Evolutionary conservation across 1,140 invertebrate species (phyloP), one percentile per base, ranked within the genome.

Genomic region (Lerema accius): DNA sequence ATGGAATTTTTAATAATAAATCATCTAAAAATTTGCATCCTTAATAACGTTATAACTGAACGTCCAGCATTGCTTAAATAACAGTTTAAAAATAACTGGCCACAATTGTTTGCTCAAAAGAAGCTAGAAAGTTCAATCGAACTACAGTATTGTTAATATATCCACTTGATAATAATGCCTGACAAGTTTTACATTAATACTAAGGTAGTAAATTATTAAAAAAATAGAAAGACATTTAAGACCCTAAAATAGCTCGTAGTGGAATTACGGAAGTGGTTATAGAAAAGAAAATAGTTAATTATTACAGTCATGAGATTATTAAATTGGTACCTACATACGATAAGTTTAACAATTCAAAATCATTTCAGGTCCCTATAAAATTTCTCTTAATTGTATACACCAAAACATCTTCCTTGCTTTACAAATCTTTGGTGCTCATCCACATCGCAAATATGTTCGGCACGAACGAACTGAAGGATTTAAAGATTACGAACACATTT

Each of bases 351-450:
- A 85, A 82, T 82, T 86, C 80, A 83, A 83, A 84, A 82, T 85
- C 73, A 82, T 84, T 89, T 87, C 84, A 87, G 86, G 84, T 87
- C 86, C 86, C 84, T 84, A 84, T 81, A 86, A 37, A 37, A 87
- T 86, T 89, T 86, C 75, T 83, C 84, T 88, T 89, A 89, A 83
- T 83, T 86, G 82, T 89, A 82, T 74, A 84, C 85, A 84, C 86
- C 84, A 88, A 87, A 86, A 89, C 76, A 77, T 84, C 75, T 71
- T 84, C 74, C 81, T 84, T 82, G 79, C 81, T 84, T 85, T 82
- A 86, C 82, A 88, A 86, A 88, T 90, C 86, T 90, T 90, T 90
- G 86, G 86, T 90, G 86, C 82, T 83, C 79, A 86, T 88, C 81
- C 79, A 89, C 80, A 84, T 86, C 80, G 74, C 82, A 84, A 81